Percentiles rank a stretch among this genome's conserved stretches.
These are phyloP conservation scores for Phalangium opilio DNA, from an alignment of 2,888 invertebrate genomes.

Conservation along the genomic window DNA sequence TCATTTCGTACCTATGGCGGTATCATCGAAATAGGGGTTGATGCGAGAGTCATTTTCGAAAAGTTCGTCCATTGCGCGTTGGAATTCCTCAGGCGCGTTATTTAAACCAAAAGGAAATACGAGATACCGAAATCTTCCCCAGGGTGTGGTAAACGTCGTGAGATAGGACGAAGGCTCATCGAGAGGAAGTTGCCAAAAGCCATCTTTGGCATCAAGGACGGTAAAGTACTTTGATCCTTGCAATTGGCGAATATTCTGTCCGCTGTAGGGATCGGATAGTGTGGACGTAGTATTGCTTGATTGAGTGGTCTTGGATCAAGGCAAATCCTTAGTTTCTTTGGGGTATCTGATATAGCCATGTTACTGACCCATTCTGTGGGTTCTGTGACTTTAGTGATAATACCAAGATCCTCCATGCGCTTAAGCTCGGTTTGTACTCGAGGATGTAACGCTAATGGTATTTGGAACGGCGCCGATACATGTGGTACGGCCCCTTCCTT, in stretches of 20 bases:
- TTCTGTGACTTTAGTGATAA: slow-evolving; percentile 1
- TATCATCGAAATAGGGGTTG: slow-evolving; percentile 7
- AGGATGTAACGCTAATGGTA: slow-evolving; percentile 1
- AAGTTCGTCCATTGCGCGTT: slow-evolving; percentile 6
- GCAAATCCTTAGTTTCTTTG: slow-evolving; percentile 7
- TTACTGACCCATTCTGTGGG: slow-evolving; percentile 2
- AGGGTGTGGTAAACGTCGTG: slow-evolving; percentile 7
- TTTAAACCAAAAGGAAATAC: slow-evolving; percentile 8
- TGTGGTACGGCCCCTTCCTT: not conserved
- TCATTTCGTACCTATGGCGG: too few species aligned
- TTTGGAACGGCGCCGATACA: not conserved
- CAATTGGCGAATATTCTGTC: slow-evolving; percentile 2
- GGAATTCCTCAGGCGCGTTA: slow-evolving; percentile 6
- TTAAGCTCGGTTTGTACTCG: slow-evolving; percentile 7
- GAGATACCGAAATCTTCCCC: slow-evolving; percentile 6
- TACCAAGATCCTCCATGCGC: slow-evolving; percentile 4
- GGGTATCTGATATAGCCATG: slow-evolving; percentile 4
- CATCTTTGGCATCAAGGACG: slow-evolving; percentile 8
- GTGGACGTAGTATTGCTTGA: slow-evolving; percentile 3
- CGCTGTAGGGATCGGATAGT: slow-evolving; percentile 6
- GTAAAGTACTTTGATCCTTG: slow-evolving; percentile 4
- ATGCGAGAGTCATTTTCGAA: slow-evolving; percentile 2
- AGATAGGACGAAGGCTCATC: slow-evolving; percentile 3
- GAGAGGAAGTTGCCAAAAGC: slow-evolving; percentile 5
- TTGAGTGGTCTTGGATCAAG: slow-evolving; percentile 9